These are phyloP conservation scores for Forbesichthys papilliferus DNA, from an alignment of 2,113 vertebrate species.

Conservation along the genomic window DNA sequence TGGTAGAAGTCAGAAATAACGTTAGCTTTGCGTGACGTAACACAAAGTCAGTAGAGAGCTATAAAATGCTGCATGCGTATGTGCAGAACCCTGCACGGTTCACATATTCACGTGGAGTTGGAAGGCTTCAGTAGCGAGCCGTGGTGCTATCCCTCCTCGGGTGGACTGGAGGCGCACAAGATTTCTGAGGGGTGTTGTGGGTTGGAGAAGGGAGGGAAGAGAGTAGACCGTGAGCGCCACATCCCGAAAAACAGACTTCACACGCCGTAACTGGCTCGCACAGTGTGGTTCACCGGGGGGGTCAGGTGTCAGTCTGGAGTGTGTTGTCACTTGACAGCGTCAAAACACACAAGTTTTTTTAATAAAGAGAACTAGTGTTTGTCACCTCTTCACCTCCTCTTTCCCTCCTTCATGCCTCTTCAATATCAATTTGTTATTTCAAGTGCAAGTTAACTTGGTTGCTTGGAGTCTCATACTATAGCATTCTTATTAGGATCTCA, in stretches of 20 bases:
- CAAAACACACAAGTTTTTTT: too few species aligned
- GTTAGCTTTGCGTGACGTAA: too few species aligned
- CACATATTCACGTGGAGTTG: slow-evolving; percentile 65
- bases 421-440: too few species aligned
- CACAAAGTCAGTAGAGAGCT: too few species aligned
- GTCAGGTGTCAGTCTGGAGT: slow-evolving; percentile 44
- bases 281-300: slow-evolving; percentile 38
- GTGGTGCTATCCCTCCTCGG: slow-evolving; percentile 45
- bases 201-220: slow-evolving; percentile 23
- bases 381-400: too few species aligned
- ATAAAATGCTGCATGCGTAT: slow-evolving; percentile 22
- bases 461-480: too few species aligned
- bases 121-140: slow-evolving; percentile 44
- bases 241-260: slow-evolving; percentile 48
- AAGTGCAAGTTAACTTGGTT: too few species aligned
- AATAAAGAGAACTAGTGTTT: too few species aligned
- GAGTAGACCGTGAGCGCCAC: slow-evolving; percentile 37
- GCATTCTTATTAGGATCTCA: too few species aligned
- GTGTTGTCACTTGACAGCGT: background rate
- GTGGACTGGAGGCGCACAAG: slow-evolving; percentile 9
- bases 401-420: too few species aligned
- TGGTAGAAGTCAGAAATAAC: too few species aligned
- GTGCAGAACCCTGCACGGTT: slow-evolving; percentile 24
- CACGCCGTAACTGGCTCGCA: slow-evolving; percentile 41
- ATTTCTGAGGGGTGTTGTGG: slow-evolving; percentile 34